A percentile compares a stretch with the other conserved stretches of the same genome.
Conservation (phyloP, 2,113 vertebrate species). For the Trogon surrucura region DNA sequence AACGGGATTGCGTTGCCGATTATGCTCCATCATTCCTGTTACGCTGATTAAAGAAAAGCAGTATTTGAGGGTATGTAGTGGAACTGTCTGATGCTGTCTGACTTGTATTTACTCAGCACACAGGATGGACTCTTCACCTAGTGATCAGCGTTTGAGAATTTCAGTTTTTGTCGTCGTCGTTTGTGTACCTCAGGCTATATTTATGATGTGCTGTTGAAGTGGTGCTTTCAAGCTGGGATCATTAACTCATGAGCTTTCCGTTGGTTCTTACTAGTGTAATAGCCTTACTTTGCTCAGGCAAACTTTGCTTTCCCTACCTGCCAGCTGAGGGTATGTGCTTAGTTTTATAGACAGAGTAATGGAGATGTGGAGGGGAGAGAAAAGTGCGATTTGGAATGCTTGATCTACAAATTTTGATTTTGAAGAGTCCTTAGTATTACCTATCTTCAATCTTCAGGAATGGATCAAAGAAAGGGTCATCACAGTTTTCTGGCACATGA, state of each 20-base stretch:
- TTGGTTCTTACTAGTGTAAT: background rate
- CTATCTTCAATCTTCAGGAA: background rate
- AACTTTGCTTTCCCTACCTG: conserved; percentile 1
- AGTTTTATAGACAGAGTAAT: background rate
- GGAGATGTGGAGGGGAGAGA: background rate
- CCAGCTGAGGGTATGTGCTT: background rate
- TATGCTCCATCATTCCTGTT: background rate
- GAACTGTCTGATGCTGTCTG: background rate
- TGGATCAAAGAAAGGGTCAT: background rate
- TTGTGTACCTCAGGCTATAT: background rate
- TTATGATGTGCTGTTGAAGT: background rate
- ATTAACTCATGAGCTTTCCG: background rate
- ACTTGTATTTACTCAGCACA: background rate
- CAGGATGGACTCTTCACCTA: background rate
- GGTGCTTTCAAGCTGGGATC: background rate
- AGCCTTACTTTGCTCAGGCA: background rate
- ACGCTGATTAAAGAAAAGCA: background rate
- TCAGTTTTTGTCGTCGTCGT: background rate
- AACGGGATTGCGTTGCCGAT: background rate
- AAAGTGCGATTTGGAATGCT: background rate
- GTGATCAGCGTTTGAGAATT: background rate
- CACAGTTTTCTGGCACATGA: background rate
- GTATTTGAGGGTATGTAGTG: background rate
- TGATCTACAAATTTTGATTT: background rate
- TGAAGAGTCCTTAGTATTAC: background rate